Percentiles rank a stretch among this genome's conserved stretches.
Conservation (phyloP, 2,888 invertebrate species). For the Subacronicta megacephala region DNA sequence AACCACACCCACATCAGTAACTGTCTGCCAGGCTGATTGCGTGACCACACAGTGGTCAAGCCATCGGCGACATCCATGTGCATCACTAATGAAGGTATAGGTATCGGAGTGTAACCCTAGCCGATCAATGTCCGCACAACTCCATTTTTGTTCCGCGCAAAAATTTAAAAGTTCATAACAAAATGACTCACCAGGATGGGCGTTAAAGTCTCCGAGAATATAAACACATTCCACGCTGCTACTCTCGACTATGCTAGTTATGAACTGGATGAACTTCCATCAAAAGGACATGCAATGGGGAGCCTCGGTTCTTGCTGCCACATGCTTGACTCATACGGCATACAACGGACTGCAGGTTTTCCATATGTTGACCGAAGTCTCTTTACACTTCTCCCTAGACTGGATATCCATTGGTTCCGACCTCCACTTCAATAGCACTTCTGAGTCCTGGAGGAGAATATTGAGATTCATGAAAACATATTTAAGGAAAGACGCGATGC, state of each 20-base stretch:
- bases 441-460: too few species aligned
- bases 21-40: slow-evolving; percentile 3
- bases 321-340: too few species aligned
- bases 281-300: too few species aligned
- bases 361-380: too few species aligned
- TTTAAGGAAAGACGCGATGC: too few species aligned
- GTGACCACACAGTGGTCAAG: slow-evolving; percentile 19
- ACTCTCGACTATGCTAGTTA: slow-evolving; percentile 9
- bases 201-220: slow-evolving; percentile 19
- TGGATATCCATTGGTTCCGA: too few species aligned
- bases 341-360: too few species aligned
- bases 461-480: too few species aligned
- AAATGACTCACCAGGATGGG: slow-evolving; percentile 23
- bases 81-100: slow-evolving; percentile 12
- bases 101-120: not conserved
- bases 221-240: slow-evolving; percentile 29
- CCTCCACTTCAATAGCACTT: too few species aligned
- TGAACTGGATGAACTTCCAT: too few species aligned
- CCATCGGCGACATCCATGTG: slow-evolving; percentile 8
- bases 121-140: slow-evolving; percentile 8
- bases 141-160: slow-evolving; percentile 17
- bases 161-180: slow-evolving; percentile 24
- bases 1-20: slow-evolving; percentile 10
- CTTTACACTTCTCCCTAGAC: too few species aligned
- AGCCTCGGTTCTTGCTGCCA: too few species aligned